Evolutionary conservation across 2,888 invertebrate species (phyloP), one percentile per base, ranked within the genome.

Genomic region (Scotopteryx bipunctaria): DNA sequence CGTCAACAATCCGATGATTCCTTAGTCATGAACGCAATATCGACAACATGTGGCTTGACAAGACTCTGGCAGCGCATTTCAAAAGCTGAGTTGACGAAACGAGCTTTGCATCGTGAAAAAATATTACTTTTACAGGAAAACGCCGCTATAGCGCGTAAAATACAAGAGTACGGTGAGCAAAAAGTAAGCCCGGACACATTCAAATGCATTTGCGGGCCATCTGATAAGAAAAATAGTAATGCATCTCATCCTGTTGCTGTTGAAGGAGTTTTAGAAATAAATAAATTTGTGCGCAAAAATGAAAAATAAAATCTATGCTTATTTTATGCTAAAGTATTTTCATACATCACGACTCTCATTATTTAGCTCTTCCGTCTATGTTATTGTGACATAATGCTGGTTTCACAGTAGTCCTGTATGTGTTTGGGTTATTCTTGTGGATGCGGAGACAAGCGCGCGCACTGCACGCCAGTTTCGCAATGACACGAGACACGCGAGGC

Each of bases 21-120:
- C 1, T 65, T 87, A 33, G 78, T 86, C 11, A 49, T 66, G 3
- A 80, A 80, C 52, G 83, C 83, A 46, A 71, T 86, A 50, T 59
- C 78, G 9, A 65, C 80, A 13, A 84, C 84, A 1, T 70, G 73
- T 47, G 88, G 88, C 4, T 63, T 89, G 38, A 79, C 81, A 31
- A 78, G 81, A 55, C 65, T 89, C 11, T 90, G 89, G 89, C 86
- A 87, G 49, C 80, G 81, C 25, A 76, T 88, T 53, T 74, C 88
- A 17, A 84, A 78, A 65, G 88, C 81, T 2, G 87, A 90, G 51
- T 63, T 90, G 32, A 73, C 81, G 1, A 83, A 75, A 59, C 74
- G 78, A 63, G 85, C 89, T 31, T 67, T 90, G 41, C 52, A 69
- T 42, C 79, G 78, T 8, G 89, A 90, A 69, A 90, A 86, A 69